Evolutionary conservation across 2,113 vertebrate species (phyloP), one percentile per base, ranked within the genome.

Genomic region (Synodontis membranacea): DNA sequence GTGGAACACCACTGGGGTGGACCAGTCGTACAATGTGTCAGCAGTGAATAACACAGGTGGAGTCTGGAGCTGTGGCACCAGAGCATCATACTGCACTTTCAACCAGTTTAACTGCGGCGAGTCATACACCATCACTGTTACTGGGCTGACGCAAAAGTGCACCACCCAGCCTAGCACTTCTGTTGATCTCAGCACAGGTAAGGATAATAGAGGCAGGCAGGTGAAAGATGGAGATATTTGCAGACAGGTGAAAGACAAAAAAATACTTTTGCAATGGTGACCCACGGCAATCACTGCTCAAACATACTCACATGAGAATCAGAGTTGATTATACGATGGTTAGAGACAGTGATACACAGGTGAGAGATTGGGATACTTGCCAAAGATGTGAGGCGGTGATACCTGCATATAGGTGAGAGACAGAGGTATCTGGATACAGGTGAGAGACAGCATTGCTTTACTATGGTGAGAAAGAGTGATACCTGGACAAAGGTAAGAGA

Each of bases 51-150:
- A 37, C 37, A 88, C 74, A 39, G 94, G 94, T 28, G 9, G 25
- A 4, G 78, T 0, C 25, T 70, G 31, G 52, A 60, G 75, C 64
- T 95, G 94, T 88, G 92, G 89, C 89, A 93, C 94, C 85, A 92
- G 75, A 52, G 83, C 83, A 70, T 89, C 91, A 56, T 92, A 87
- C 88, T 96, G 95, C 88, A 90, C 87, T 48, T 94, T 96, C 25
- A n/a, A 25, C 28, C 86, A 91, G 70, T 92, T 96, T 52, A 56
- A 8, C 2, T 96, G 96, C 0, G 95, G 95, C 4, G 87, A 92
- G 72, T 86, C 31, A 7, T 96, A 96, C 80, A 52, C 0, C 4
- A 23, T 95, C 88, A 92, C 85, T 8, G 92, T 94, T 75, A 85
- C 89, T 1, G 93, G 94, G 46, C 56, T 84, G 83, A 92, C 92